Base-by-base conservation (phyloP, 2,113 vertebrate species). In the Smithornis capensis region DNA sequence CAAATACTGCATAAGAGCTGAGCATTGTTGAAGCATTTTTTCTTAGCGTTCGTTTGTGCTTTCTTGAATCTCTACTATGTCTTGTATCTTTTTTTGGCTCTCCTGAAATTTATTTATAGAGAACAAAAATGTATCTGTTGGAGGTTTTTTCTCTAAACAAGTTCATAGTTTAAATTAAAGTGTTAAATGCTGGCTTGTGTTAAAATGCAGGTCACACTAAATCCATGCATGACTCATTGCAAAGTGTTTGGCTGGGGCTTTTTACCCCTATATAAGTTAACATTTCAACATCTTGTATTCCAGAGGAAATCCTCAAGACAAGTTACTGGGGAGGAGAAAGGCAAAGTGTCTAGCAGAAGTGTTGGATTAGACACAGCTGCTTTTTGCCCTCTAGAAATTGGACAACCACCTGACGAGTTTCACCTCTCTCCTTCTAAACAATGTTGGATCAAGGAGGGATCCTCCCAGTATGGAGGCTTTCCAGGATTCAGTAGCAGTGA, bases 401-500 rank as follows among this genome's bases (percentile, higher is more conserved):
- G 68, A 33, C 89, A 71, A 3, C 63, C 37, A 2, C 12, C 92
- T 8, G 96, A 93, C 3, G 97, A 94, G 47, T 83, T 97, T 74
- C 90, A 64, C 55, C 59, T 94, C 0, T 71, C 96, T 28, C 55
- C 96, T 59, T 81, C 97, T 23, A 83, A 94, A 47, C 96, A 94
- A 10, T 89, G 94, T 12, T 97, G 98, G 97, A 14, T 78, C 38
- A 95, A 90, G 89, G 98, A 97, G 53, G 90, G 60, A 38, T 92
- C 88, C 1, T 67, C 92, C 7, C 97, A 89, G 16, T 82, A 92
- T 35, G 97, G 98, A 24, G 97, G 97, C 55, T 98, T 99, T 94
- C 96, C 98, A 0, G 98, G 98, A 27, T 98, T 99, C 70, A 97
- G 98, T 40, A 98, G 98, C 52, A 98, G 97, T 10, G 98, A 98